Evolutionary conservation across 2,113 vertebrate genomes (phyloP).

Genomic region (Dendrocopos noguchii): DNA sequence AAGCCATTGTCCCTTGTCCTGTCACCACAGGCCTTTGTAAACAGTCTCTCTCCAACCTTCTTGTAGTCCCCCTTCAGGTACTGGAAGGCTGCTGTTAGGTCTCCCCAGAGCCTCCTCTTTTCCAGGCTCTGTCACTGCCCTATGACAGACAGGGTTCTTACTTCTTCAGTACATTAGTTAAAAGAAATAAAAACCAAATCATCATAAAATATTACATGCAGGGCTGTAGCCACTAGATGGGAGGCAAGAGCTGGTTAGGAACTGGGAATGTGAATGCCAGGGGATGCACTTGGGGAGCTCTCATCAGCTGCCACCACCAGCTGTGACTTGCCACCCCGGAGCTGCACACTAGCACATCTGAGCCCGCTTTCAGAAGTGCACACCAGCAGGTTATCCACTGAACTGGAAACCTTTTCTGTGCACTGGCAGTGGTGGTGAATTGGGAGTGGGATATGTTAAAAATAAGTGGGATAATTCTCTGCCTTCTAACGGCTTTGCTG

Average conservation of each 20-base stretch:
- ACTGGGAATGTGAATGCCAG: background rate
- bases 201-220: background rate
- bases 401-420: background rate
- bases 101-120: too few species aligned
- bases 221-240: slow-evolving; percentile 47
- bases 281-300: background rate
- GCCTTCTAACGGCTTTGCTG: background rate
- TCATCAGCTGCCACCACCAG: background rate
- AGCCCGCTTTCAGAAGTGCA: background rate
- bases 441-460: background rate
- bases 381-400: background rate
- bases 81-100: too few species aligned
- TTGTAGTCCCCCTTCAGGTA: too few species aligned
- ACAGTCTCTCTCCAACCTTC: too few species aligned
- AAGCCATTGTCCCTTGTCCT: too few species aligned
- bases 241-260: slow-evolving; percentile 37
- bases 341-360: background rate
- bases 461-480: background rate
- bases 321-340: background rate
- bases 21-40: too few species aligned
- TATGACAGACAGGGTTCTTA: background rate
- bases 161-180: background rate
- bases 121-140: background rate
- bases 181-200: background rate
- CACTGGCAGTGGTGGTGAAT: background rate